Evolutionary conservation across 2,113 vertebrate species (phyloP), one percentile per base, ranked within the genome.

Genomic region (Glareola pratincola): DNA sequence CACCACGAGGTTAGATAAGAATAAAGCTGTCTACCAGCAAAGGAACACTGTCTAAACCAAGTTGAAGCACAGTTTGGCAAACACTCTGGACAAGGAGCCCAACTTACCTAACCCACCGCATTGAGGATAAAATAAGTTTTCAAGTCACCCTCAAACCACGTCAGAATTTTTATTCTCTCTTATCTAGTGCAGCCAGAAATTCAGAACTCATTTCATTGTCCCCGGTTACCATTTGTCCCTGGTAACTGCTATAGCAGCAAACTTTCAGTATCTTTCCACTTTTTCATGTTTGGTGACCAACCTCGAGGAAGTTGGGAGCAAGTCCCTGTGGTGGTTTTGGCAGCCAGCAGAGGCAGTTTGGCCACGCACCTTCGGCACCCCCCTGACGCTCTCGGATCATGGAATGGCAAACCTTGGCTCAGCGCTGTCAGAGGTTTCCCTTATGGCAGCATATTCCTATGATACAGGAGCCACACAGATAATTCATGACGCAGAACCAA

Each of bases 341-440:
- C 67, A 91, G 22, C 13, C 9, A 18, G 80, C 64, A 81, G 34
- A 43, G 26, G 39, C 60, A 45, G 29, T 5, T 64, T 34, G 56
- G 54, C 30, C 4, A 2, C 9, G 43, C 13, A 51, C 17, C 15
- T 56, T 50, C 64, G 64, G 48, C 41, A 24, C 0, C 0, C 3
- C 60, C 36, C 53, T 76, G 10, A 1, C 5, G 3, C 59, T 29
- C 30, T 27, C 45, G 39, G 4, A 30, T 2, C 62, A 48, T 10
- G 29, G 48, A 45, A 37, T 0, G 45, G 11, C 24, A 45, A 22
- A 9, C 3, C 3, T 12, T 66, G 51, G 60, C 50, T 53, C 88
- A 53, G 64, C 26, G n/a, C 50, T 90, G 60, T 41, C 64, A 32
- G 30, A 37, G 16, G 6, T 7, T 60, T 13, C 59, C 79, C 50